Evolutionary conservation across 2,797 vertebrate species (phyloP), one percentile per base, ranked within the genome.

Genomic region (Chelmon rostratus): DNA sequence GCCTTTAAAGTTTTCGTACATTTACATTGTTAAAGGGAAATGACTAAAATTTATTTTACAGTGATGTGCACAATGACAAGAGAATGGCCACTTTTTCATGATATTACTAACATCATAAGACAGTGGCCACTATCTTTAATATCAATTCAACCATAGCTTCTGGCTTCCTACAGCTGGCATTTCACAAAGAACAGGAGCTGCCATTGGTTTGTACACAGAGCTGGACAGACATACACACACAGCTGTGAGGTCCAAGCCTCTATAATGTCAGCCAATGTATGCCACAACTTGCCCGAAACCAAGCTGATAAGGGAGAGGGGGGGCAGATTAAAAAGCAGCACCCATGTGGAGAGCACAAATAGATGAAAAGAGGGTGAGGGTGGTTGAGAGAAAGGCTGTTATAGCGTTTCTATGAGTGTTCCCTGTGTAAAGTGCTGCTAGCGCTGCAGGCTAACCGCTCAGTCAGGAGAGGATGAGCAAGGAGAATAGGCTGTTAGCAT

Each of bases 401-500:
- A 56, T 21, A 77, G 70, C 16, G 23, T 59, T 66, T 73, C 77
- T 73, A 69, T 79, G 23, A 46, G 68, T 84, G 85, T 67, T 81
- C 70, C 78, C 84, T 68, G 84, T 85, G 78, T 79, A 93, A 93
- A 94, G 93, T 93, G 91, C 93, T 93, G 88, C 86, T 85, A 79
- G 70, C 2, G 91, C 92, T 89, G 87, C 88, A 82, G 93, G 93
- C 92, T 63, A 89, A 85, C 65, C 19, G 84, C 85, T 91, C 82
- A 83, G 85, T 79, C 76, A 90, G 86, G 76, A 86, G 81, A 90
- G 76, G 86, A 91, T 90, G 89, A 92, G 88, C 90, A 92, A 78
- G 86, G 81, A 93, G 90, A 94, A 94, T 89, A 79, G 90, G 83
- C 87, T 83, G 86, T 91, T 88, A 90, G 87, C 82, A 83, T 90